Conservation (phyloP, 2,888 invertebrate species). For the Erebia epiphron region DNA sequence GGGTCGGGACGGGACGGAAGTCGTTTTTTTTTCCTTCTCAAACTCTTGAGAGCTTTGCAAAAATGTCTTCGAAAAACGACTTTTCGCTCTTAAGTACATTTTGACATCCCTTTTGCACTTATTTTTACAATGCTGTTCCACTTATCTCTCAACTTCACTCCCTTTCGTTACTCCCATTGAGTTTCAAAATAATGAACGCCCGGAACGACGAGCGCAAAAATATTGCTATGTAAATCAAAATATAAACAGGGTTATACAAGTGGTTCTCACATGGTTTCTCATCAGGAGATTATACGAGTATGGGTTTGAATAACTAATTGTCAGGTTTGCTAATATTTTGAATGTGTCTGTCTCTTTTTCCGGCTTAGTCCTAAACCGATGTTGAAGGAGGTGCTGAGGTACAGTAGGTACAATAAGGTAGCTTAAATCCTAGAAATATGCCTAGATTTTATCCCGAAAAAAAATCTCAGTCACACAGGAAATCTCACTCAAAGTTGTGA, state of each 20-base stretch:
- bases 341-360: too few species aligned
- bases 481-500: too few species aligned
- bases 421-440: too few species aligned
- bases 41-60: conserved; percentile 74
- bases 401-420: too few species aligned
- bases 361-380: too few species aligned
- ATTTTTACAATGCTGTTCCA: conserved; percentile 60
- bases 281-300: background rate
- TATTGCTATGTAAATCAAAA: conserved; percentile 16
- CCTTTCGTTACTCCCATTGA: conserved; percentile 45
- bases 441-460: too few species aligned
- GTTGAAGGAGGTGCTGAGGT: too few species aligned
- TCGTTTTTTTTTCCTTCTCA: conserved; percentile 60
- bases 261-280: background rate
- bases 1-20: conserved; percentile 62
- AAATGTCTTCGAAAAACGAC: conserved; percentile 75
- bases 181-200: conserved; percentile 40
- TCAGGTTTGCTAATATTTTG: background rate
- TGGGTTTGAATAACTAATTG: background rate
- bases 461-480: too few species aligned
- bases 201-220: conserved; percentile 20
- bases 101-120: conserved; percentile 62
- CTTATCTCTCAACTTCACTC: conserved; percentile 51
- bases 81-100: conserved; percentile 73
- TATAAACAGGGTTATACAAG: background rate